Evolutionary conservation across 1,140 invertebrate species (phyloP).

Genomic region (Agrypnia vestita): DNA sequence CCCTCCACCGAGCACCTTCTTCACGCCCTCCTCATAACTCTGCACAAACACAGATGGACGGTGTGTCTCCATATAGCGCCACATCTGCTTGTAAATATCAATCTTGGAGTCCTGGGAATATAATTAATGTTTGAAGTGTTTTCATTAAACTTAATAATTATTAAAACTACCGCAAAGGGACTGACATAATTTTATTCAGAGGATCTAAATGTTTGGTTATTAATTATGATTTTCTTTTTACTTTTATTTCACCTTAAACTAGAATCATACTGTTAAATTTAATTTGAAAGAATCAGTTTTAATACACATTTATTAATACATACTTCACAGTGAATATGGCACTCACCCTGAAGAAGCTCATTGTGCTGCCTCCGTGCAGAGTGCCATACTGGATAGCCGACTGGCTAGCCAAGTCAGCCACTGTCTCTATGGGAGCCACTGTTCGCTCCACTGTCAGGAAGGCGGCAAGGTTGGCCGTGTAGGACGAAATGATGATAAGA

Average conservation of each 20-base stretch:
- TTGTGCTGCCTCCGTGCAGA: conserved; percentile 93
- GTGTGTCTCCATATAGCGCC: conserved; percentile 93
- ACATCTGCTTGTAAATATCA: conserved; percentile 97
- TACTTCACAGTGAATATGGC: background rate
- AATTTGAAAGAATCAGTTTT: too few relatives aligned
- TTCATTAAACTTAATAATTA: too few relatives aligned
- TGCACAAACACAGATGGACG: conserved; percentile 89
- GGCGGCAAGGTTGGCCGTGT: conserved; percentile 97
- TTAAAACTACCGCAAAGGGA: too few relatives aligned
- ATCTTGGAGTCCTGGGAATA: conserved; percentile 92
- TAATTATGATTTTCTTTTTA: too few relatives aligned
- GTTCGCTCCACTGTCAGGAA: conserved; percentile 98
- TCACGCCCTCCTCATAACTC: conserved; percentile 91
- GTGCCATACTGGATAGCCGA: conserved; percentile 96
- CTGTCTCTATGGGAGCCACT: conserved; percentile 97
- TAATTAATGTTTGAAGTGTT: background rate
- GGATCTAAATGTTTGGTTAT: too few relatives aligned
- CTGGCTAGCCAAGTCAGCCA: conserved; percentile 95
- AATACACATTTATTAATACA: too few relatives aligned
- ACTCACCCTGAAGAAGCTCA: conserved; percentile 94
- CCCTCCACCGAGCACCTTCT: conserved; percentile 88
- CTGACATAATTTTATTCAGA: too few relatives aligned
- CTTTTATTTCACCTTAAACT: too few relatives aligned
- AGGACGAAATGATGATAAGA: conserved; percentile 97
- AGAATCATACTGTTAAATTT: too few relatives aligned